Conservation (phyloP, 1,140 invertebrate species). For the Eubasilissa regina region DNA sequence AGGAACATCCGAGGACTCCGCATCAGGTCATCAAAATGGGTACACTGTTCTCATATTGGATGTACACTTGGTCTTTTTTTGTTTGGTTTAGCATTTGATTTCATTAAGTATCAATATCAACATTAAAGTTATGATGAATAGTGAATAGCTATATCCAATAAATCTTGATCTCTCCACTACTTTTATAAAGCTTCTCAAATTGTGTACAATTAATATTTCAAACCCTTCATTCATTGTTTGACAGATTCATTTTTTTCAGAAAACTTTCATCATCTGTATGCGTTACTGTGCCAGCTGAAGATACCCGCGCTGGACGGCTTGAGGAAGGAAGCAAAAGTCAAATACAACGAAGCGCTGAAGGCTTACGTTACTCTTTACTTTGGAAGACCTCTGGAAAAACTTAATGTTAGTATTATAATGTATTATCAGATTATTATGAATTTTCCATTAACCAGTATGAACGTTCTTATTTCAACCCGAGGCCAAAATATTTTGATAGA, state of each 20-base stretch:
- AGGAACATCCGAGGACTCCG: conserved; percentile 94
- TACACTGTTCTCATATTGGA: conserved; percentile 61
- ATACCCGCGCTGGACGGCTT: conserved; percentile 90
- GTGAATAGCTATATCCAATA: too few species aligned
- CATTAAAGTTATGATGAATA: neutral
- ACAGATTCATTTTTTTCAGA: conserved; percentile 74
- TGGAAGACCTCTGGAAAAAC: conserved; percentile 94
- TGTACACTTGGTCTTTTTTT: neutral
- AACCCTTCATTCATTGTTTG: neutral
- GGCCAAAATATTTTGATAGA: too few species aligned
- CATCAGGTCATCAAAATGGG: conserved; percentile 95
- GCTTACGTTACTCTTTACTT: conserved; percentile 96
- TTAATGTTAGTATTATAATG: conserved; percentile 82
- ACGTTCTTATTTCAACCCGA: too few species aligned
- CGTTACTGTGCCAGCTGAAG: conserved; percentile 90
- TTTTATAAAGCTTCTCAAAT: too few species aligned
- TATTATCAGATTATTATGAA: too few species aligned
- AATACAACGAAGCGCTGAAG: conserved; percentile 91
- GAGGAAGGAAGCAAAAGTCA: conserved; percentile 92
- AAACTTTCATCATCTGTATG: conserved; percentile 97
- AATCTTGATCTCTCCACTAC: too few species aligned
- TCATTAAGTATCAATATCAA: neutral
- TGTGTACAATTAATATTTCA: neutral
- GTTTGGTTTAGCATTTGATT: neutral
- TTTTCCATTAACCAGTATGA: too few species aligned